Base-by-base conservation (phyloP, 2,888 invertebrate genomes). In the Agrilus biguttatus region DNA sequence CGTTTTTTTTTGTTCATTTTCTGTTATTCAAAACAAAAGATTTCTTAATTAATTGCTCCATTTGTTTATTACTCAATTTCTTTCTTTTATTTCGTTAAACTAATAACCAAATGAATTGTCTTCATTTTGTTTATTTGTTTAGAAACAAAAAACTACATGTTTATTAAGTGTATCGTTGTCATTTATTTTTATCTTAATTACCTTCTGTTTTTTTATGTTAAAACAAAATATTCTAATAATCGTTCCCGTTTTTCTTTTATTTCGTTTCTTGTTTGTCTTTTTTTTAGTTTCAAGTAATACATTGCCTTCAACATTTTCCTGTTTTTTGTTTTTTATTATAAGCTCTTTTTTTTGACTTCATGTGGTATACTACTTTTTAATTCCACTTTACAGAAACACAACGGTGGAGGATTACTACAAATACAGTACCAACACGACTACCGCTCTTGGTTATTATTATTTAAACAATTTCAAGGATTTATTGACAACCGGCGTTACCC, bases 401-500 rank as follows among this genome's bases (percentile, higher is more conserved):
- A 83, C 83, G 2, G 84, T 89, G 3, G 87, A 86, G 61, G 81
- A 82, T 57, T 87, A 83, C 68, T 89, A 86, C 67, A 77, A 76
- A 53, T 83, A 74, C 59, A 79, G 76, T 1, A 69, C 67, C 35
- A 80, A 80, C 60, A 74, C 75, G 23, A 81, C 81, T 10, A 76
- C 77, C 1, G 72, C 78, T 0, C 71, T 82, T 40, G 84, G 85
- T n/a, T 87, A 83, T 65, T 90, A 89, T 63, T 90, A 88, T 61
- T 69, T 90, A 38, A 90, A 90, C 66, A 87, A 83, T 55, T 90
- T 89, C 39, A 53, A 55, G 2, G 58, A 88, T 67, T 68, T 89
- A 12, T 68, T 86, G 46, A 76, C 78, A 7, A 83, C 84, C 56
- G 78, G 79, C 38, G 85, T 90, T 49, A 89, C 90, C 0, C 67